Percentiles rank a stretch among this genome's conserved stretches.
Conservation (phyloP, 1,140 invertebrate species). For the Tribolium madens region DNA sequence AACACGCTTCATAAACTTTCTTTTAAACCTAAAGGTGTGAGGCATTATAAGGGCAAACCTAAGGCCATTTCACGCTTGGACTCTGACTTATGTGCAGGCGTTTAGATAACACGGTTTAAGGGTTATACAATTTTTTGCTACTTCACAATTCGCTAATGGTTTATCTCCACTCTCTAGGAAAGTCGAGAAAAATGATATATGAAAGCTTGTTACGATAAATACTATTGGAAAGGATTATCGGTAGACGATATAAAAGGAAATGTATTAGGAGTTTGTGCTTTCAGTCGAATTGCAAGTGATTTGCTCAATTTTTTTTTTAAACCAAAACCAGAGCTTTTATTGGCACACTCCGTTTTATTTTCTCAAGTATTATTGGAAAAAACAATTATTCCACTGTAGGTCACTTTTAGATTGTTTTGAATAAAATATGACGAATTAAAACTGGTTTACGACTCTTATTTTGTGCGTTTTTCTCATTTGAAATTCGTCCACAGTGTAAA, state of each 20-base stretch:
- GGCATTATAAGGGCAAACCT: constrained; percentile 5
- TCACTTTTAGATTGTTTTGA: not conserved
- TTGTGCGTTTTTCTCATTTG: not conserved
- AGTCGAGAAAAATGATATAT: not conserved
- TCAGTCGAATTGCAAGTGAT: not conserved
- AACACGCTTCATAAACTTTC: not conserved
- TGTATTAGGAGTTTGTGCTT: not conserved
- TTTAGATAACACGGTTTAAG: constrained; percentile 25
- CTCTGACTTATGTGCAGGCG: constrained; percentile 11
- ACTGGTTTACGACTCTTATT: constrained; percentile 7
- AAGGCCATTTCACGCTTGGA: constrained; percentile 23
- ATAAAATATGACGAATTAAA: constrained; percentile 1
- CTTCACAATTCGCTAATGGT: not conserved
- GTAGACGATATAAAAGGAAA: not conserved
- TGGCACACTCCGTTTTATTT: not conserved
- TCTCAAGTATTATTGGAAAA: not conserved
- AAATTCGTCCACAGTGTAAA: not conserved
- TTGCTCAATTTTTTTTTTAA: not conserved
- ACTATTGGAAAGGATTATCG: not conserved
- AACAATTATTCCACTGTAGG: no score
- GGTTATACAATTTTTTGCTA: constrained; percentile 8
- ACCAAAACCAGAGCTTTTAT: not conserved
- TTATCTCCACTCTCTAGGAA: not conserved
- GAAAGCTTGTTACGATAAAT: not conserved
- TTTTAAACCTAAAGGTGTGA: constrained; percentile 1